Conservation (phyloP, 2,888 invertebrate species). For the Heliconius ismenius region DNA sequence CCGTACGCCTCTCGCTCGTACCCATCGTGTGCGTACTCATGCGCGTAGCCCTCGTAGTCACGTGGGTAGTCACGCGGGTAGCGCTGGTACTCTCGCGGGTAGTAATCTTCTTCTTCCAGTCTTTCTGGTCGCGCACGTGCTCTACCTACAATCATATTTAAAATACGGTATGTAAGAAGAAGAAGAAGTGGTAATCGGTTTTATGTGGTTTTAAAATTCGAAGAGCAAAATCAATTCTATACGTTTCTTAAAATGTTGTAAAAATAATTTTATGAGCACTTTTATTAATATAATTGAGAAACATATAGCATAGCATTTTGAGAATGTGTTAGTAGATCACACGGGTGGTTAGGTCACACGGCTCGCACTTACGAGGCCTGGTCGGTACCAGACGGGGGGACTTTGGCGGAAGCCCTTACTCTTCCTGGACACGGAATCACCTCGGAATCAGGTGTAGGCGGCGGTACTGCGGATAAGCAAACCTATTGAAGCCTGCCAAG, state of each 20-base stretch:
- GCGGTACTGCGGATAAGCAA: conserved; percentile 59
- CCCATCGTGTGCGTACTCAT: conserved; percentile 56
- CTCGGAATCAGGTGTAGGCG: conserved; percentile 60
- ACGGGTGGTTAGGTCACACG: conserved; percentile 47
- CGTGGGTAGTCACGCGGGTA: conserved; percentile 52
- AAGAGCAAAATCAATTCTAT: background rate
- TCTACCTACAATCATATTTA: conserved; percentile 56
- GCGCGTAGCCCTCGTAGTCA: conserved; percentile 64
- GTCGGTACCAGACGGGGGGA: conserved; percentile 62
- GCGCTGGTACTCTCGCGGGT: conserved; percentile 53
- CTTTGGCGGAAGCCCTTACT: conserved; percentile 66
- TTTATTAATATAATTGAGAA: background rate
- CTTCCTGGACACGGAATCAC: conserved; percentile 74
- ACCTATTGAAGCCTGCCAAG: conserved; percentile 45
- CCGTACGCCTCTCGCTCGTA: conserved; percentile 70
- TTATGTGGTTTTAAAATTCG: background rate
- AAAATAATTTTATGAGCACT: background rate
- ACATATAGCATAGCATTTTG: background rate
- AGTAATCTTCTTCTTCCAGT: conserved; percentile 82
- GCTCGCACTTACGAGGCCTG: conserved; percentile 64
- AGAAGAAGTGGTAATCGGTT: background rate
- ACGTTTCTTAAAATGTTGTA: conserved; percentile 3
- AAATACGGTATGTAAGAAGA: background rate
- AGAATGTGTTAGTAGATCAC: conserved; percentile 48
- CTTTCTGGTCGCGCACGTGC: conserved; percentile 79